Base-by-base conservation (phyloP, 2,888 invertebrate genomes). In the Alviniconcha strummeri region DNA sequence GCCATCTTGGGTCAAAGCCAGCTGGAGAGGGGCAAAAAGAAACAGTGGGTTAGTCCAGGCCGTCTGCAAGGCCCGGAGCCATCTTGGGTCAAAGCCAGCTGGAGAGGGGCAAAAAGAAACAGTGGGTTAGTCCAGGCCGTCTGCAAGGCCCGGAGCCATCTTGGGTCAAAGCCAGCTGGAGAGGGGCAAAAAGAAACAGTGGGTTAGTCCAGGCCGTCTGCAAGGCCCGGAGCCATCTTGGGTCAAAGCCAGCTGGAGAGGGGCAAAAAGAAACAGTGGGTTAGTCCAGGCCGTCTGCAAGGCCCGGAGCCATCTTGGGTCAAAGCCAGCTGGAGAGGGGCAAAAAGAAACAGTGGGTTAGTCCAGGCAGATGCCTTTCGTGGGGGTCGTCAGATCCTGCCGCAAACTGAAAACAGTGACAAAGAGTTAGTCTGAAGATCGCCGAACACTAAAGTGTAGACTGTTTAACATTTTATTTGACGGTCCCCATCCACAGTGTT, bases 91-190 rank as follows among this genome's bases (percentile, higher is more conserved):
- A 2, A 81, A 52, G 4, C 75, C 81, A 56, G 54, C 5, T 17
- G 64, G 36, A 71, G 17, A 17, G 5, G 8, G 11, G 55, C 55
- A 4, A 13, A 60, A 60, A 60, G 60, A 60, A 36, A 36, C 36
- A 56, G 55, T n/a, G 17, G 17, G 56, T 71, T 17, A 71, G 19
- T 71, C n/a, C 4, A 1, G 2, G 81, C 81, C 5, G 64, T 15
- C 55, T 75, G 75, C 4, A 81, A 15, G 17, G 67, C 57, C 19
- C 60, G 52, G n/a, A 81, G 64, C 81, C 81, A 81, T 19, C 54
- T 15, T 8, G 56, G 72, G 54, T 74, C 56, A 2, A 81, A 52
- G 4, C 75, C 81, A 56, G 54, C 5, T 17, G 64, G 36, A 71
- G 17, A 17, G 5, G 8, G 11, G 55, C 55, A 4, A 13, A 60